These are phyloP conservation scores for Cephus pygmeus DNA, from an alignment of 2,888 invertebrate genomes.

Conservation along the genomic window DNA sequence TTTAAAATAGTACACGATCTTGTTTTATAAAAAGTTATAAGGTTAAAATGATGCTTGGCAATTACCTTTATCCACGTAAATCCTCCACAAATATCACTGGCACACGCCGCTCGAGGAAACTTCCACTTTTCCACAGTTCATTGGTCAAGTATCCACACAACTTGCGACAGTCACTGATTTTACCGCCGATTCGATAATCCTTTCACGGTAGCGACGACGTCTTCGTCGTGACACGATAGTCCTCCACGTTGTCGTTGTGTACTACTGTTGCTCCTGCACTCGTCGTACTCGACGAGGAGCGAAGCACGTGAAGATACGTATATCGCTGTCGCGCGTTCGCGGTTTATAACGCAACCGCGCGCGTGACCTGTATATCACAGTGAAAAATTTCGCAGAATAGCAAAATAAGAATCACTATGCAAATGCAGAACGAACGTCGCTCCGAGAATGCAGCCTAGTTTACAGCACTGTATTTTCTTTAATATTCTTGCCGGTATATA, in stretches of 20 bases:
- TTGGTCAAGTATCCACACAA: constrained; percentile 27
- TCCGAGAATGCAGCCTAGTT: background rate
- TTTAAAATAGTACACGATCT: background rate
- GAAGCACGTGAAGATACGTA: background rate
- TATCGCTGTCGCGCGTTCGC: background rate
- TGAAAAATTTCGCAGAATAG: background rate
- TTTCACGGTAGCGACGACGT: background rate
- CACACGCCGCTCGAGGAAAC: constrained; percentile 21
- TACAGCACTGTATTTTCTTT: background rate
- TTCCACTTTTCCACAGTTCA: constrained; percentile 41
- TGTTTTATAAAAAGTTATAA: background rate
- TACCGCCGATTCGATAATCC: background rate
- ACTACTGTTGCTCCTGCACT: background rate
- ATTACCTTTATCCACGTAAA: constrained; percentile 18
- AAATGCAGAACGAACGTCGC: background rate
- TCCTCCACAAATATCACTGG: constrained; percentile 20
- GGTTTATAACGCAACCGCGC: background rate
- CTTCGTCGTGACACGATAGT: background rate
- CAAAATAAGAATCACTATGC: background rate
- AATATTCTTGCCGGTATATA: background rate
- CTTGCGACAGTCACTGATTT: background rate
- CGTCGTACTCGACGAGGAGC: background rate
- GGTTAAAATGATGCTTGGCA: background rate
- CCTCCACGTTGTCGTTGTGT: background rate
- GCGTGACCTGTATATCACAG: background rate